phyloP scores from a whole-genome alignment of 2,888 invertebrate genomes.

The Ctena decussata region DNA sequence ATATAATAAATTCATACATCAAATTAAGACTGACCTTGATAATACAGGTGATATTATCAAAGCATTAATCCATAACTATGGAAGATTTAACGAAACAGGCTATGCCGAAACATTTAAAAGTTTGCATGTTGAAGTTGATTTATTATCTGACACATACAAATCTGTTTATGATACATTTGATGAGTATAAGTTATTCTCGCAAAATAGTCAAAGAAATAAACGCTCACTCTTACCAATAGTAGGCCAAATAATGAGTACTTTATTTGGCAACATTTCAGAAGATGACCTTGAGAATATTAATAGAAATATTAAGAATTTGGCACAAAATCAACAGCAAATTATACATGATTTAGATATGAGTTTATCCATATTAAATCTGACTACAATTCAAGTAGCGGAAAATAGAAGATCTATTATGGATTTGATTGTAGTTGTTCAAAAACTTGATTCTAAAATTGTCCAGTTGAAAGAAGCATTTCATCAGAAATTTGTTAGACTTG shows the following conservation, averaged over 20 bases:
- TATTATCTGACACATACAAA: background rate
- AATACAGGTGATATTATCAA: background rate
- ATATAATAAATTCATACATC: background rate
- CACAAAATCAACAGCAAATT: background rate
- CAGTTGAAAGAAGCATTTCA: background rate
- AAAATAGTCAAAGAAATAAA: background rate
- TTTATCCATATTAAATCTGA: background rate
- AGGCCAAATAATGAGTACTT: background rate
- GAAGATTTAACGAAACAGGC: background rate
- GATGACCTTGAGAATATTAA: background rate
- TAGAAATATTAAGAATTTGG: background rate
- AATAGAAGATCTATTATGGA: background rate
- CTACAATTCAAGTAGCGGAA: background rate
- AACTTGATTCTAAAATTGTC: background rate
- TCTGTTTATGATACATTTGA: slow-evolving; percentile 16
- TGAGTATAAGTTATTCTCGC: background rate
- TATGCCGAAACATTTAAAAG: slow-evolving; percentile 10
- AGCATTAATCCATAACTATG: background rate
- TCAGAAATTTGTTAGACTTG: background rate
- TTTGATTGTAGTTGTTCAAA: background rate
- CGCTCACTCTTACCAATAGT: slow-evolving; percentile 34
- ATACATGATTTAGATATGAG: background rate
- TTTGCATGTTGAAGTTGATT: slow-evolving; percentile 15
- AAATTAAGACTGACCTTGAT: slow-evolving; percentile 8
- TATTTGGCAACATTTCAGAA: slow-evolving; percentile 3